A percentile compares a stretch with the other conserved stretches of the same genome.
Conservation (phyloP, 2,113 vertebrate species). For the Gallinago media region DNA sequence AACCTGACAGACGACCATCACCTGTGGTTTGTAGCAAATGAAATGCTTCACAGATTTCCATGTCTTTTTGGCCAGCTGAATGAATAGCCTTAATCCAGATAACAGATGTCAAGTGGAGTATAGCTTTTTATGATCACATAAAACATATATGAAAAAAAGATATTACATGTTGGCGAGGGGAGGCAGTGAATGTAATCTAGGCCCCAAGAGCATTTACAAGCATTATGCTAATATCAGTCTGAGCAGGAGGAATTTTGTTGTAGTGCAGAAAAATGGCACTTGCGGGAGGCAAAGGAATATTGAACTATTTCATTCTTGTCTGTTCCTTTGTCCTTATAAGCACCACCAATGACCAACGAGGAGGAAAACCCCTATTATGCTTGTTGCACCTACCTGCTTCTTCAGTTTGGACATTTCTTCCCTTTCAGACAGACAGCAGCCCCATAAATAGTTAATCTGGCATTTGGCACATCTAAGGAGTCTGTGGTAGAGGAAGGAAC, state of each 20-base stretch:
- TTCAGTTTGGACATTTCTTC: not conserved
- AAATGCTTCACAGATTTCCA: constrained; percentile 3
- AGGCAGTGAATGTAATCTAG: not conserved
- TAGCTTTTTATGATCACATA: constrained; percentile 10
- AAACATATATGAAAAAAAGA: constrained; percentile 11
- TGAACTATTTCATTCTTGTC: not conserved
- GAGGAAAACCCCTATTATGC: not conserved
- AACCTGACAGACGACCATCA: not conserved
- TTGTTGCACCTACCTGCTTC: not conserved
- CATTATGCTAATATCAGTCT: not conserved
- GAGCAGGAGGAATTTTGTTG: not conserved
- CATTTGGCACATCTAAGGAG: not conserved
- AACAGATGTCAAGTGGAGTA: constrained; percentile 19
- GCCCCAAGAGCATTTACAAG: not conserved
- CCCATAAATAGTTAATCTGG: not conserved
- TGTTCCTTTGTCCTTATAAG: not conserved
- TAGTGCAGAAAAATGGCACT: not conserved
- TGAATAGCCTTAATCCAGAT: not conserved
- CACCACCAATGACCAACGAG: not conserved
- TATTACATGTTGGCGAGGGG: not conserved
- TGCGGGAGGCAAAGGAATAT: not conserved
- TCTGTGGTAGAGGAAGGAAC: constrained; percentile 43
- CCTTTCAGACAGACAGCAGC: not conserved
- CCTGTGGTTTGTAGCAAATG: not conserved
- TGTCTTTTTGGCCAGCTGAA: not conserved